Base-by-base conservation (phyloP, 2,113 vertebrate species). In the Megalops atlanticus region DNA sequence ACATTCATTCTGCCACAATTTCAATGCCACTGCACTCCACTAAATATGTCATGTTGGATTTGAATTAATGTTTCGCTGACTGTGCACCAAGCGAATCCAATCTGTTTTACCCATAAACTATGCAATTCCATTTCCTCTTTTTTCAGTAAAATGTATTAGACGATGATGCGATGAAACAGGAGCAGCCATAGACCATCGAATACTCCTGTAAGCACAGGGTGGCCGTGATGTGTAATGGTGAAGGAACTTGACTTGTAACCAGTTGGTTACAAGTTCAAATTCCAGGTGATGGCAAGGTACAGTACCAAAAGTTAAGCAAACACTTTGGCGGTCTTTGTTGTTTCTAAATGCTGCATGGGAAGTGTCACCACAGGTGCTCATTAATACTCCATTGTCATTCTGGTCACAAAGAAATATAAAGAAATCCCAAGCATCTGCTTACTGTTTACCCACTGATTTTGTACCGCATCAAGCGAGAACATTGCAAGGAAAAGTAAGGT, bases 401-500 rank as follows among this genome's bases (percentile, higher is more conserved):
- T 45, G 43, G 14, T 45, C 43, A 45, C 43, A 45, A 45, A 45
- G 43, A 45, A 14, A 45, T 10, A 45, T 45, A 45, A 10, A 45
- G 14, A 14, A 45, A 45, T 45, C 43, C 14, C 7, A 38, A 64
- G 76, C 38, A 31, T 68, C 5, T 58, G 27, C 24, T 40, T 36
- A n/a, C 64, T 64, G 52, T 40, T 31, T 49, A 68, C 76, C 76
- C 76, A 78, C 8, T 78, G 40, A 64, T 52, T 40, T 58, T 14
- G 76, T 68, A 33, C 36, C 16, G 38, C 38, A 64, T 64, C 58
- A 27, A 36, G 36, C 15, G 76, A 78, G 24, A 64, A 40, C 54
- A 78, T 54, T 54, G 18, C 74, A 77, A 77, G 47, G 47, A 54
- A 77, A 77, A 77, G 31, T 21, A 78, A 78, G 52, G n/a, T 64